These are phyloP conservation scores for Ennomos fuscantarius DNA, from an alignment of 2,888 invertebrate species.

Conservation along the genomic window DNA sequence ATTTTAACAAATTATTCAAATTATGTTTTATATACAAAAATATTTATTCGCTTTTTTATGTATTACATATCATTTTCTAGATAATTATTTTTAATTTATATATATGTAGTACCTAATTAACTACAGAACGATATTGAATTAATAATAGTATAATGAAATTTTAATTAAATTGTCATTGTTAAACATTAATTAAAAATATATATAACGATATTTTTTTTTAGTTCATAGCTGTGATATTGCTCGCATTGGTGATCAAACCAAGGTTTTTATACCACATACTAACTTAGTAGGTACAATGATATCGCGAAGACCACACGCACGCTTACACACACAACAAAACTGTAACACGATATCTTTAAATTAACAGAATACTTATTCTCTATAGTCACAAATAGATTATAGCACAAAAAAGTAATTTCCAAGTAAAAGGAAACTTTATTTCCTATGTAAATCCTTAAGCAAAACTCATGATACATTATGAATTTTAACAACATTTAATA, in stretches of 20 bases:
- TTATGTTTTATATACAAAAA: no score
- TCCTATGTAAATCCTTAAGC: constrained; percentile 3
- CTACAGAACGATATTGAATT: no score
- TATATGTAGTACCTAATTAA: no score
- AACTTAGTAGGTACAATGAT: neutral
- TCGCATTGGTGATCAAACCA: constrained; percentile 60
- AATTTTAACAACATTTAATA: constrained; percentile 8
- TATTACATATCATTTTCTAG: no score
- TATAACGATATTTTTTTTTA: no score
- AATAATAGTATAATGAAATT: no score
- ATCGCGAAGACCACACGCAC: constrained; percentile 34
- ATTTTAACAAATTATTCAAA: no score
- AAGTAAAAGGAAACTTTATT: neutral
- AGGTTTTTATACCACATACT: constrained; percentile 5
- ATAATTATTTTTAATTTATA: no score
- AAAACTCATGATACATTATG: neutral
- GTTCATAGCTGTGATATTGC: no score
- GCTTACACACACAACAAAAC: constrained; percentile 8
- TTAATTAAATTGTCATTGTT: no score
- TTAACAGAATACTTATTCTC: neutral
- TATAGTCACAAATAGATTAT: neutral
- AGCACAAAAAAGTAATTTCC: neutral
- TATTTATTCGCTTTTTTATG: no score
- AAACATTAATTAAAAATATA: no score
- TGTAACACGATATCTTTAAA: constrained; percentile 33